phyloP scores from a whole-genome alignment of 2,113 vertebrate genomes.

The Pedetes capensis region DNA sequence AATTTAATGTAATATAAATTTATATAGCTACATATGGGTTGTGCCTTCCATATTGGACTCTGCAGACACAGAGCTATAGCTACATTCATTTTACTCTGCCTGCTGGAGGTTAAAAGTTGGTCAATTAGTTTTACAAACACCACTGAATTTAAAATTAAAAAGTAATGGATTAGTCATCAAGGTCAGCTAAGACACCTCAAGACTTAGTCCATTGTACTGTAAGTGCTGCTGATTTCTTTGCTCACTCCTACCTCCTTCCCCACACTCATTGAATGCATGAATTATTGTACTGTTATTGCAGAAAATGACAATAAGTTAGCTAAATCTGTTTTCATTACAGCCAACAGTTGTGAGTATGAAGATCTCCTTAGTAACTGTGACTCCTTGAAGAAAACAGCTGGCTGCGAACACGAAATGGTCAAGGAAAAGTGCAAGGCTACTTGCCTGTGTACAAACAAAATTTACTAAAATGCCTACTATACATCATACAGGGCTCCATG shows the following conservation, averaged over 20 bases:
- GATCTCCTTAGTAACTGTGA: slow-evolving; percentile 23
- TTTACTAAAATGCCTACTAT: not conserved
- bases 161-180: not conserved
- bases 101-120: not conserved
- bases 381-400: slow-evolving; percentile 6
- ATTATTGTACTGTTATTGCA: not conserved
- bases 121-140: not conserved
- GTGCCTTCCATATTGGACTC: not conserved
- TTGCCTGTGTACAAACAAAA: slow-evolving; percentile 65
- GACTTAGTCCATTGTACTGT: not conserved
- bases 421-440: slow-evolving; percentile 68
- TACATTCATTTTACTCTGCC: not conserved
- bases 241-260: not conserved
- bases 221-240: not conserved
- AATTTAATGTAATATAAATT: not conserved
- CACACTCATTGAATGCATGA: not conserved
- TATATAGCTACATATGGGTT: not conserved
- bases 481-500: too few relatives aligned
- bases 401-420: slow-evolving; percentile 54
- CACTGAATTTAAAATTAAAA: not conserved
- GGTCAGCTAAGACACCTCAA: not conserved
- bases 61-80: not conserved
- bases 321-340: slow-evolving; percentile 67
- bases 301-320: not conserved
- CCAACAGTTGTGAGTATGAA: slow-evolving; percentile 65